phyloP scores from a whole-genome alignment of 2,888 invertebrate genomes.

The Masnerella sp. region DNA sequence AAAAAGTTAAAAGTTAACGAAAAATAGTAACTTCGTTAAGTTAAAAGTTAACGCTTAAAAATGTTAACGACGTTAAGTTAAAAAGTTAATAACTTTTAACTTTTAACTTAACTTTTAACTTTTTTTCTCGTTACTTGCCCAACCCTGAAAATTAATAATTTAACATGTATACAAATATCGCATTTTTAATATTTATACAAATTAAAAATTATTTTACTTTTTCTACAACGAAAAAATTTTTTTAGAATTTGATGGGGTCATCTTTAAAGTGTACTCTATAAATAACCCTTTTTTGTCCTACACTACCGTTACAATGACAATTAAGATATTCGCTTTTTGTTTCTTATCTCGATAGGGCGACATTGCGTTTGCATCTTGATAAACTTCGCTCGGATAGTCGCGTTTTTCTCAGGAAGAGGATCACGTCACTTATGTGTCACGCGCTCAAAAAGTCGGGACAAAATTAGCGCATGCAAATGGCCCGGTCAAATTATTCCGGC shows the following conservation, averaged over 20 bases:
- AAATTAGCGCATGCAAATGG: constrained; percentile 53
- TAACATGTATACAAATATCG: too few species aligned
- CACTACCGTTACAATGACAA: constrained; percentile 43
- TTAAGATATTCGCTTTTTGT: constrained; percentile 30
- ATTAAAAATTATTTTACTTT: too few species aligned
- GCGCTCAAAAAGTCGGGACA: constrained; percentile 19
- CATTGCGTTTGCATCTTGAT: constrained; percentile 28
- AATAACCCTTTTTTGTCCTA: constrained; percentile 31
- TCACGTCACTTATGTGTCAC: constrained; percentile 51
- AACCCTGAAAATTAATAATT: too few species aligned
- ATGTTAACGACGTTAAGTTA: too few species aligned
- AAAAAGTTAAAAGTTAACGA: neutral
- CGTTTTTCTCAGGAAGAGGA: constrained; percentile 40
- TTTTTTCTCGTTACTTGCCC: too few species aligned
- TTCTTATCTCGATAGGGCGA: constrained; percentile 24
- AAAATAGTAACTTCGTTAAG: too few species aligned
- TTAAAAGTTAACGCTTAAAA: too few species aligned
- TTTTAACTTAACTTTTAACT: too few species aligned
- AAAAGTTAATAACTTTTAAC: too few species aligned
- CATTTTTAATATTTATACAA: too few species aligned
- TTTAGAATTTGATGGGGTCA: too few species aligned
- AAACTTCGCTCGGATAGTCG: constrained; percentile 10
- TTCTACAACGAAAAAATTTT: too few species aligned
- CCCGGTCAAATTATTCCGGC: constrained; percentile 45
- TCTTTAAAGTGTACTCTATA: constrained; percentile 11